These are phyloP conservation scores for Noctua comes DNA, from an alignment of 2,888 invertebrate genomes.

Conservation along the genomic window DNA sequence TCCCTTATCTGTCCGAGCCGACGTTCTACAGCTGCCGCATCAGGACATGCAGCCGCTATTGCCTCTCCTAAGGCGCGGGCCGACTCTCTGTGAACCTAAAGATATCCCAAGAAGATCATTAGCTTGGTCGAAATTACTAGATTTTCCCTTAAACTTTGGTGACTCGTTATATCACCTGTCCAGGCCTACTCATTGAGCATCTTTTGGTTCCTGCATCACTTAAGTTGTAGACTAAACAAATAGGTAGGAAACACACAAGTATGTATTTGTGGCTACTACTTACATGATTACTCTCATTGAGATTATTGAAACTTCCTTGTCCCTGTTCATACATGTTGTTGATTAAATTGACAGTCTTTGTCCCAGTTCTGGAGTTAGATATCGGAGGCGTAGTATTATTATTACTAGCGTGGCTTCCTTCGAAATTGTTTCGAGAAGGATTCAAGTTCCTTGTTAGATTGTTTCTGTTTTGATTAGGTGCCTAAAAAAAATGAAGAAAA, in stretches of 20 bases:
- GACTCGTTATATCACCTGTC: not conserved
- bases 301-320: conserved; percentile 84
- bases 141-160: not conserved
- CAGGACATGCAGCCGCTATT: conserved; percentile 89
- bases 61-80: conserved; percentile 86
- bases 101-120: not conserved
- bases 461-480: conserved; percentile 85
- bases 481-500: conserved; percentile 71
- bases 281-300: conserved; percentile 86
- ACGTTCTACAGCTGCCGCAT: conserved; percentile 92
- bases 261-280: conserved; percentile 59
- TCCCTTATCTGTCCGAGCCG: conserved; percentile 93
- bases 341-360: conserved; percentile 86
- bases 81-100: conserved; percentile 84
- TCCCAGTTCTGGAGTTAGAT: conserved; percentile 80
- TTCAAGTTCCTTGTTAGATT: conserved; percentile 87
- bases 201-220: not conserved
- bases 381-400: conserved; percentile 81
- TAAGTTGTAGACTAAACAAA: not conserved
- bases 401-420: conserved; percentile 81
- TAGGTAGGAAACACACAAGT: not conserved
- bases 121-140: not conserved
- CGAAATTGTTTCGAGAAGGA: conserved; percentile 85
- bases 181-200: not conserved
- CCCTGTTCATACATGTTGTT: conserved; percentile 88